Evolutionary conservation across 1,140 invertebrate species (phyloP).

Genomic region (Bicyclus anynana): DNA sequence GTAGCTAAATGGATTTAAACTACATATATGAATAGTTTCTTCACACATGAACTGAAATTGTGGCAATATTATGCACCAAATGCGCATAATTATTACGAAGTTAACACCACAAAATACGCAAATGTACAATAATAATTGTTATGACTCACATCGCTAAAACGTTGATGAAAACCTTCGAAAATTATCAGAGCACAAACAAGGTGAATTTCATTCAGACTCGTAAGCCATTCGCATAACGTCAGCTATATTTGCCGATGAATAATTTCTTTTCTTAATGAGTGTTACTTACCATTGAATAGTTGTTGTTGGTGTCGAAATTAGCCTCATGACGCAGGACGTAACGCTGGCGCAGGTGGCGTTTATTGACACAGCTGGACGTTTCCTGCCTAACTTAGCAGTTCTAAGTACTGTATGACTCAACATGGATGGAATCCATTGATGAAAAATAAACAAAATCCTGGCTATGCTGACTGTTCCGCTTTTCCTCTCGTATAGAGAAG

Average conservation of each 20-base stretch:
- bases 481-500: too few relatives aligned
- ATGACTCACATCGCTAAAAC: not conserved
- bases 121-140: not conserved
- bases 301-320: conserved; percentile 47
- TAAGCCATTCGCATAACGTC: conserved; percentile 29
- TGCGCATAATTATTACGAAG: not conserved
- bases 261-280: conserved; percentile 46
- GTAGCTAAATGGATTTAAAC: too few relatives aligned
- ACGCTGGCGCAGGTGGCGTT: conserved; percentile 35
- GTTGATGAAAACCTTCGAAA: not conserved
- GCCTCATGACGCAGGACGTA: conserved; percentile 49
- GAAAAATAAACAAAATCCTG: too few relatives aligned
- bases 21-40: too few relatives aligned
- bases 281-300: conserved; percentile 40
- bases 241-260: conserved; percentile 29
- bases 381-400: not conserved
- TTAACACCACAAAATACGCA: not conserved
- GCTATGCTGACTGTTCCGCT: too few relatives aligned
- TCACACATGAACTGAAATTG: too few relatives aligned
- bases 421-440: not conserved
- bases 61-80: too few relatives aligned
- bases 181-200: conserved; percentile 1
- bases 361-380: conserved; percentile 48
- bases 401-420: not conserved
- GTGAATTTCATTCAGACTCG: conserved; percentile 23